These are phyloP conservation scores for Pocillopora grandis DNA, from an alignment of 92 coral and sea anemone genomes.

Conservation along the genomic window DNA sequence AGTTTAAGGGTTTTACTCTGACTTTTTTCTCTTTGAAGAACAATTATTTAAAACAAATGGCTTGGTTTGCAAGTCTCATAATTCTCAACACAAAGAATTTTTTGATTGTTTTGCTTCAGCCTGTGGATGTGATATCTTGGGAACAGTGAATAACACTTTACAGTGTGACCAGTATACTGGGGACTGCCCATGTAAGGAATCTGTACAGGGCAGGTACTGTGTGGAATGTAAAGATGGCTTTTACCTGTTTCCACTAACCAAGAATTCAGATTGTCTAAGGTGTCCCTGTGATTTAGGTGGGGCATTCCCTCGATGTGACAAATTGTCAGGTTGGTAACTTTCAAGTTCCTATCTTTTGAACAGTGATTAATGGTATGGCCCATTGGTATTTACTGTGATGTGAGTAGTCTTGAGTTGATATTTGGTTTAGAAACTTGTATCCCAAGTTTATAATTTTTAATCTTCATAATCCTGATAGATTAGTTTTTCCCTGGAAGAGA, in stretches of 20 bases:
- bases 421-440: no score
- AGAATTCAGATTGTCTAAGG: constrained; percentile 53
- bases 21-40: no score
- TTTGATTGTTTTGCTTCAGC: constrained; percentile 32
- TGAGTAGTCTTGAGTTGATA: no score
- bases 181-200: constrained; percentile 64
- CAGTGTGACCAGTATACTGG: constrained; percentile 79
- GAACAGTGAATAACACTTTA: constrained; percentile 60
- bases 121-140: constrained; percentile 70
- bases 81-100: not conserved
- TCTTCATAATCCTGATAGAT: no score
- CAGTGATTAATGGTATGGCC: not conserved
- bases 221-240: constrained; percentile 75
- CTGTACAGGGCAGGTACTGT: constrained; percentile 68
- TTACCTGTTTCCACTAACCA: constrained; percentile 63
- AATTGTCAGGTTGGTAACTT: constrained; percentile 61
- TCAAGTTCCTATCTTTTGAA: not conserved
- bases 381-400: no score
- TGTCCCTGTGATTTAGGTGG: constrained; percentile 95
- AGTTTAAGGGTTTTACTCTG: no score
- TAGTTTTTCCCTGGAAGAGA: no score
- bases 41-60: no score
- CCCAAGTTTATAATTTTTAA: no score
- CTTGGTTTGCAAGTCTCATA: no score
- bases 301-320: constrained; percentile 71